Percentiles rank a stretch among this genome's conserved stretches.
Conservation (phyloP, 1,140 invertebrate genomes). For the Aphelinus certus region DNA sequence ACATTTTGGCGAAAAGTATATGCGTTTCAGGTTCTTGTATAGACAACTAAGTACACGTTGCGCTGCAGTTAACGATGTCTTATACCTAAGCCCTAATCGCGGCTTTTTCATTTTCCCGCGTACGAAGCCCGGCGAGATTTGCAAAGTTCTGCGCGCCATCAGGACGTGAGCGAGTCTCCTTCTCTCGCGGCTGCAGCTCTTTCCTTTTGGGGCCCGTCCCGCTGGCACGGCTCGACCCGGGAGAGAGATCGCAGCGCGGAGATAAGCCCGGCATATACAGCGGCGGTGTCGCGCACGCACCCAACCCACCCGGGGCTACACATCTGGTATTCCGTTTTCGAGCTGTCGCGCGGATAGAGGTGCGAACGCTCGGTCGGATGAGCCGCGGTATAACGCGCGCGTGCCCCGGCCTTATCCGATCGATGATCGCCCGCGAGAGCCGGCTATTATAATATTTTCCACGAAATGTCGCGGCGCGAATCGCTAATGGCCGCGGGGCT, state of each 20-base stretch:
- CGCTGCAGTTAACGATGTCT: no score
- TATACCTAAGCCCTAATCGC: not conserved
- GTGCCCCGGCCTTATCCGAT: constrained; percentile 43
- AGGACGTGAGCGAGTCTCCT: no score
- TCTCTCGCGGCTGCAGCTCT: no score
- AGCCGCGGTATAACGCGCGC: constrained; percentile 27
- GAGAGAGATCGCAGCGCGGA: no score
- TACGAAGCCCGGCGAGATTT: not conserved
- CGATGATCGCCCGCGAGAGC: constrained; percentile 44
- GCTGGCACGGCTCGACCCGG: no score
- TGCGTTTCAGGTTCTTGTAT: no score
- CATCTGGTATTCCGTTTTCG: constrained; percentile 56
- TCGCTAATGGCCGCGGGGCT: constrained; percentile 35
- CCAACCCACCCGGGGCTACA: constrained; percentile 45
- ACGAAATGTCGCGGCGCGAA: constrained; percentile 52
- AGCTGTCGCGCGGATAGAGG: constrained; percentile 39
- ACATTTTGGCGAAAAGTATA: no score
- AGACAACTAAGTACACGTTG: no score
- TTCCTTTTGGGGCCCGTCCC: no score
- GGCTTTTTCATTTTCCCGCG: not conserved
- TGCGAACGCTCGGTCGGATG: constrained; percentile 36
- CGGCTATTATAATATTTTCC: constrained; percentile 62
- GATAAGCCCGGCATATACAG: not conserved
- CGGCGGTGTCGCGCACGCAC: constrained; percentile 38
- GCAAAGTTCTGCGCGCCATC: no score